These are phyloP conservation scores for Eretmochelys imbricata DNA, from an alignment of 2,113 vertebrate genomes.

Conservation along the genomic window DNA sequence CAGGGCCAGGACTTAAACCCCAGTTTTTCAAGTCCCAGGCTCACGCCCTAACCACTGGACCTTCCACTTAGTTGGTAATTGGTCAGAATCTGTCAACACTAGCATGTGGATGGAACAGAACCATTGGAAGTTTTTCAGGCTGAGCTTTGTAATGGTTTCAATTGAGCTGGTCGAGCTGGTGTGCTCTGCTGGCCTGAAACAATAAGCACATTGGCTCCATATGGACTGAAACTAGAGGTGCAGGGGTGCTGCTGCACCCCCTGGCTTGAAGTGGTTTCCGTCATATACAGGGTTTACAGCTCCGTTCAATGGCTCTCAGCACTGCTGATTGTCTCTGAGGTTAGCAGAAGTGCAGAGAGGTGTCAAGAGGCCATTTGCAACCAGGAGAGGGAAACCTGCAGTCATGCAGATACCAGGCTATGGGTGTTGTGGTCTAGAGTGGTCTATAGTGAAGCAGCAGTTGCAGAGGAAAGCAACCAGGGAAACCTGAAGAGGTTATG, in stretches of 20 bases:
- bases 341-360: background rate
- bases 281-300: too few species aligned
- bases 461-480: background rate
- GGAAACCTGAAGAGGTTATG: background rate
- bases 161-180: background rate
- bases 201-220: background rate
- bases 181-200: background rate
- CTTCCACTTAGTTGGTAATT: background rate
- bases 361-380: background rate
- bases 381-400: background rate
- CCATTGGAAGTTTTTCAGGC: background rate
- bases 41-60: background rate
- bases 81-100: background rate
- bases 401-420: background rate
- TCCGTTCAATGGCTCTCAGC: too few species aligned
- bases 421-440: background rate
- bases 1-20: background rate
- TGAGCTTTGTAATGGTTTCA: background rate
- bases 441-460: background rate
- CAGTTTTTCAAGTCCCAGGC: background rate
- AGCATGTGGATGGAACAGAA: background rate
- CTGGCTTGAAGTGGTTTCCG: too few species aligned
- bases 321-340: background rate
- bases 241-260: too few species aligned
- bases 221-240: too few species aligned